Base-by-base conservation (phyloP, 2,888 invertebrate species). In the Drosophila histrio region DNA sequence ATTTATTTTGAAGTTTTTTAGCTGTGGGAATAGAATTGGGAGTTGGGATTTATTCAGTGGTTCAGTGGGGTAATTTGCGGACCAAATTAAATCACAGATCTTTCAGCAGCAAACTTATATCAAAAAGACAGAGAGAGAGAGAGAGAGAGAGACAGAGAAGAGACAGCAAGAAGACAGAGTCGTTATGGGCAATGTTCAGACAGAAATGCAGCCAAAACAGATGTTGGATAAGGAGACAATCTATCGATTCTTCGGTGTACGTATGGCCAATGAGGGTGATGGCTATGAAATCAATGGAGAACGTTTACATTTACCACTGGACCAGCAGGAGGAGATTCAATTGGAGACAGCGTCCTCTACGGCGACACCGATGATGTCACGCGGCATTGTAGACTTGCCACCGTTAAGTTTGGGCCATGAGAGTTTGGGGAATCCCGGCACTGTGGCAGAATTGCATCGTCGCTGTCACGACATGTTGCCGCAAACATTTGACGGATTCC, bases 251-350 rank as follows among this genome's bases (percentile, higher is more conserved):
- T 38, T 74, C 8, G 75, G 74, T 49, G 21, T 74, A 8, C 66
- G 56, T 1, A 13, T 62, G 66, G 66, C 53, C 21, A 74, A 74
- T 4, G 75, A 71, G 34, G 59, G 62, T 13, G 75, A 74, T 34
- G 62, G 61, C 34, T 60, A 53, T 7, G 58, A 58, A 11, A 28
- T 21, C 9, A 39, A 13, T 7, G 43, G 61, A 7, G 30, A 34
- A 0, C 24, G 11, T 2, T 9, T 3, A 13, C 17, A 52, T 4
- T 32, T 41, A 9, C 32, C 36, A 5, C n/a, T 43, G 22, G 19
- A 65, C 7, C 28, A 22, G 26, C 17, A 43, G 17, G 9, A 36
- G 5, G 22, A n/a, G 24, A 30, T 5, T 4, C 17, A 15, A 24
- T 24, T 15, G 2, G 28, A 50, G 8, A 2, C 34, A 28, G 1